These are phyloP conservation scores for Eristalis pertinax DNA, from an alignment of 2,888 invertebrate species.

Conservation along the genomic window DNA sequence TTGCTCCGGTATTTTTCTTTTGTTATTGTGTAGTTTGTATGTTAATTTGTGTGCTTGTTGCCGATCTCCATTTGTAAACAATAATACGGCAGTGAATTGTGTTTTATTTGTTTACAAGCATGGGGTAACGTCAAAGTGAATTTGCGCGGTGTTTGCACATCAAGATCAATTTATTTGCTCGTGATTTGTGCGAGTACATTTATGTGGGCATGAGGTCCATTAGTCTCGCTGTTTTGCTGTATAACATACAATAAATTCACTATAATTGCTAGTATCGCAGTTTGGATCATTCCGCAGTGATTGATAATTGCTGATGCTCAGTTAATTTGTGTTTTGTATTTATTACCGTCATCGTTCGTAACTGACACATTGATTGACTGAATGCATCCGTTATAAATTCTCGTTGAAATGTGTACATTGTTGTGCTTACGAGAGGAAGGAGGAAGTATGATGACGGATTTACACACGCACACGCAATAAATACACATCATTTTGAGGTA, in stretches of 20 bases:
- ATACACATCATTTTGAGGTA: too few species aligned
- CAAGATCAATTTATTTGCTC: neutral
- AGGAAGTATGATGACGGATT: neutral
- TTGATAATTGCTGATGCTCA: neutral
- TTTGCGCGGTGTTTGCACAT: constrained; percentile 13
- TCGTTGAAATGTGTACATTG: neutral
- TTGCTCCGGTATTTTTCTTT: constrained; percentile 26
- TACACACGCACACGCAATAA: too few species aligned
- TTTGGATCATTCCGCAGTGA: neutral
- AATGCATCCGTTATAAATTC: neutral
- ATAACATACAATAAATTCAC: constrained; percentile 23
- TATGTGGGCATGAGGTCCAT: constrained; percentile 21
- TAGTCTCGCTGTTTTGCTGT: constrained; percentile 15
- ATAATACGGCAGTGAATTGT: neutral
- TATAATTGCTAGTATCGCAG: constrained; percentile 9
- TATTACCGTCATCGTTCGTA: neutral
- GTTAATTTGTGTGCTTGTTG: constrained; percentile 1
- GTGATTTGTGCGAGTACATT: constrained; percentile 32
- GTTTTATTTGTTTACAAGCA: neutral
- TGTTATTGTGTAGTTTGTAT: constrained; percentile 2
- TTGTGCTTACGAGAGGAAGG: neutral
- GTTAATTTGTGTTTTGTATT: neutral
- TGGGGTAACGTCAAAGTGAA: neutral
- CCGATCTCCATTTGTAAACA: constrained; percentile 26
- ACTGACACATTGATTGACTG: neutral